Conservation (phyloP, 2,797 vertebrate genomes). For the Hirundo rustica region DNA sequence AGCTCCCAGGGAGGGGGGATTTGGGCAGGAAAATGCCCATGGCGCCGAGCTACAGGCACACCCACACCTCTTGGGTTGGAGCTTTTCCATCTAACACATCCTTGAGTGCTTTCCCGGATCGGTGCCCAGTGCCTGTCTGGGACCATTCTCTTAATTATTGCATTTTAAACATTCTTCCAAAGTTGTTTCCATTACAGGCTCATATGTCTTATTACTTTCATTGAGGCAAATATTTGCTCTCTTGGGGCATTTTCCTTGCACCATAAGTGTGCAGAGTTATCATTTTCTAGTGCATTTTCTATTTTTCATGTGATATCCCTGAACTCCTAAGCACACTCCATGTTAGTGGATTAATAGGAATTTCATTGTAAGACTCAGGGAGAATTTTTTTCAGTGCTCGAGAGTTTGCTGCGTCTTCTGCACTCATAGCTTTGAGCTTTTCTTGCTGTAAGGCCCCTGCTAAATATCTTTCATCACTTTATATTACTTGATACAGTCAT, state of each 20-base stretch:
- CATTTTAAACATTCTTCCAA: not conserved
- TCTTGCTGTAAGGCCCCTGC: not conserved
- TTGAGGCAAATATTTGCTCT: not conserved
- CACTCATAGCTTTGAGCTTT: not conserved
- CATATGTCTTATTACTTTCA: not conserved
- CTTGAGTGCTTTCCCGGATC: not conserved
- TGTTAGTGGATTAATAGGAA: not conserved
- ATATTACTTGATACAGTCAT: not conserved
- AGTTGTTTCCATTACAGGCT: not conserved
- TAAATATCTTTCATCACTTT: conserved; percentile 22
- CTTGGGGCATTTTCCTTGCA: not conserved
- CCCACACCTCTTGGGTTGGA: not conserved
- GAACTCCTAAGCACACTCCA: not conserved
- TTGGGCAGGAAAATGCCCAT: not conserved
- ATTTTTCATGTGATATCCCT: not conserved
- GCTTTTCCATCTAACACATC: not conserved
- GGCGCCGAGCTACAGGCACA: not conserved
- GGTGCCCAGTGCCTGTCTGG: not conserved
- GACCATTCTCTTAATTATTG: not conserved
- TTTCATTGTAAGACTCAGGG: not conserved
- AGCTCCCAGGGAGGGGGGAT: not conserved
- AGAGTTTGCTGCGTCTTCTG: not conserved
- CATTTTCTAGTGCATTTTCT: not conserved
- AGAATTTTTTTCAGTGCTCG: not conserved
- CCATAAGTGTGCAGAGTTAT: not conserved